Percentiles rank a stretch among this genome's conserved stretches.
Evolutionary conservation across 2,797 vertebrate species (phyloP).

Genomic region (Tapirus indicus): DNA sequence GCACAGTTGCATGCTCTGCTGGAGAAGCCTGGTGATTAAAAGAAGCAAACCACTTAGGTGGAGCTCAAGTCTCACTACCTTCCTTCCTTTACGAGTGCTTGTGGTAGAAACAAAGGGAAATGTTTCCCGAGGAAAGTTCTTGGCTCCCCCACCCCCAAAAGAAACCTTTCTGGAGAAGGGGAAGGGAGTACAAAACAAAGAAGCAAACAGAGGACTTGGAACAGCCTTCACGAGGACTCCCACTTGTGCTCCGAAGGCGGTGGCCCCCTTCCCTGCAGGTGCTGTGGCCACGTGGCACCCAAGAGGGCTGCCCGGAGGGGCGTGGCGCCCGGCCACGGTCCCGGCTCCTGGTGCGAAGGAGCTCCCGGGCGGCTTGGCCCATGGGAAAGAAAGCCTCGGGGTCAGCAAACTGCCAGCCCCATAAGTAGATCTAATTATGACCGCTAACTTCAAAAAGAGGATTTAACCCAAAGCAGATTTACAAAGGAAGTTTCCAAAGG

Average conservation of each 20-base stretch:
- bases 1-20: too few relatives aligned
- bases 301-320: slow-evolving; percentile 86
- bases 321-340: slow-evolving; percentile 88
- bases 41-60: background rate
- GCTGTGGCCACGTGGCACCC: slow-evolving; percentile 87
- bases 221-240: slow-evolving; percentile 65
- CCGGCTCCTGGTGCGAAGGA: slow-evolving; percentile 80
- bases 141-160: slow-evolving; percentile 65
- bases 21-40: background rate
- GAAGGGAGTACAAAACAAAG: slow-evolving; percentile 73
- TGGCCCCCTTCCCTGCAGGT: slow-evolving; percentile 87
- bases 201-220: slow-evolving; percentile 30
- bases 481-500: slow-evolving; percentile 79
- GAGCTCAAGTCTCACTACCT: background rate
- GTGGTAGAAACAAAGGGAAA: slow-evolving; percentile 56
- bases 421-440: slow-evolving; percentile 85
- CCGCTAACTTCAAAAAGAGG: slow-evolving; percentile 83
- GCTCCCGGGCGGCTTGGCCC: slow-evolving; percentile 66
- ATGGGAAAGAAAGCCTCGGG: slow-evolving; percentile 78
- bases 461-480: slow-evolving; percentile 87
- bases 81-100: background rate
- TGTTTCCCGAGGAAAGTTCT: slow-evolving; percentile 65
- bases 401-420: slow-evolving; percentile 83
- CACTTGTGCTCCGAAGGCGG: slow-evolving; percentile 80
- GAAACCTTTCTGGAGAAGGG: slow-evolving; percentile 66